Conservation (phyloP, 2,797 vertebrate genomes). For the Ptychobarbus kaznakovi region DNA sequence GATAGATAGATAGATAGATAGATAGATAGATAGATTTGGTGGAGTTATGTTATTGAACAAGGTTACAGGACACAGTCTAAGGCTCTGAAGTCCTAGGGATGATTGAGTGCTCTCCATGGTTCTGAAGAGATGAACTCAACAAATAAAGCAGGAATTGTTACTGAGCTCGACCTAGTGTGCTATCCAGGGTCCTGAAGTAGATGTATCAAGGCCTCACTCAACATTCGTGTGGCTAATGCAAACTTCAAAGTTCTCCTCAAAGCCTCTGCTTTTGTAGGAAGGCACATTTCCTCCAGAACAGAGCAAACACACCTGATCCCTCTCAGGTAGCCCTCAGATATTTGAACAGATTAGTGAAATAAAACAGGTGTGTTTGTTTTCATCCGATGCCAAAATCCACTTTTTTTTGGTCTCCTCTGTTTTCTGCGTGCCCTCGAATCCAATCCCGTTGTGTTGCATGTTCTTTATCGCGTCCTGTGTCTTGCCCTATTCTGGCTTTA, state of each 20-base stretch:
- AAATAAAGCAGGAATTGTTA: not conserved
- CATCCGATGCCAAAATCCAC: constrained; percentile 39
- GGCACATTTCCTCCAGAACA: constrained; percentile 24
- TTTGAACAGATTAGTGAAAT: constrained; percentile 44
- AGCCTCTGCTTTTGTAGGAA: constrained; percentile 14
- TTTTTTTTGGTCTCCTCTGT: constrained; percentile 37
- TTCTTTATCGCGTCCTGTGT: constrained; percentile 70
- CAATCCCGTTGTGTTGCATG: constrained; percentile 66
- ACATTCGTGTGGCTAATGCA: constrained; percentile 3
- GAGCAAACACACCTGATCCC: constrained; percentile 41
- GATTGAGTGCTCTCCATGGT: constrained; percentile 59
- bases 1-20: not conserved
- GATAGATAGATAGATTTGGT: not conserved
- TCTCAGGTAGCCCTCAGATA: constrained; percentile 41
- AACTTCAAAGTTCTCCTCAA: constrained; percentile 19
- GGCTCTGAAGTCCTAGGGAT: not conserved
- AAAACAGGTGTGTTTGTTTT: constrained; percentile 41
- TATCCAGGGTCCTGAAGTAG: constrained; percentile 45
- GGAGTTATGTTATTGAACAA: not conserved
- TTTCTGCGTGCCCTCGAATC: constrained; percentile 42
- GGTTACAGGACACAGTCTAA: constrained; percentile 4
- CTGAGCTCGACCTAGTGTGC: not conserved
- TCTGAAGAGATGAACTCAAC: constrained; percentile 52
- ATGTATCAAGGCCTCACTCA: not conserved
- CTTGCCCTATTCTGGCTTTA: constrained; percentile 69